phyloP scores from a whole-genome alignment of 2,797 vertebrate species.

The Allochrocebus solatus region DNA sequence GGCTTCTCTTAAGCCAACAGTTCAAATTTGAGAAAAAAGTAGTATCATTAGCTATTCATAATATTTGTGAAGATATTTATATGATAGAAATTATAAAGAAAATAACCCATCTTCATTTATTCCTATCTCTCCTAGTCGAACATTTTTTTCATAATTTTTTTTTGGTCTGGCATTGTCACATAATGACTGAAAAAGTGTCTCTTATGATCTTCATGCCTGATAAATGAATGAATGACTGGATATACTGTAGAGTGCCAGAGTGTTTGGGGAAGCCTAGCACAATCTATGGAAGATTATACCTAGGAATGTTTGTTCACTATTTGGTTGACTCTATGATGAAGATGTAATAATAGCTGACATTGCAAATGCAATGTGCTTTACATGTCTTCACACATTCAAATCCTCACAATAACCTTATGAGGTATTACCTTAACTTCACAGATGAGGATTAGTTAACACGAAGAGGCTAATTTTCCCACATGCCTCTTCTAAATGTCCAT shows the following conservation, averaged over 20 bases:
- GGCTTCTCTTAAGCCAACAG: constrained; percentile 3
- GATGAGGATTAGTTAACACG: not conserved
- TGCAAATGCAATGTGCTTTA: not conserved
- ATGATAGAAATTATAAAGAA: not conserved
- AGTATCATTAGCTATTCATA: not conserved
- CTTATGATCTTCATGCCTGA: not conserved
- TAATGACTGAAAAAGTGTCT: not conserved
- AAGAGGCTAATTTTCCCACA: not conserved
- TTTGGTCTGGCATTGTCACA: not conserved
- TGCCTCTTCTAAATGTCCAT: not conserved
- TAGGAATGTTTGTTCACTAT: not conserved
- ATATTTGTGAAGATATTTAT: not conserved
- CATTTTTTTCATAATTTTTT: not conserved
- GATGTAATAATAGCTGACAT: not conserved
- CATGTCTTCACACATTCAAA: not conserved
- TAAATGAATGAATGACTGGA: not conserved
- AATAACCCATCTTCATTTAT: not conserved
- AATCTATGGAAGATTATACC: not conserved
- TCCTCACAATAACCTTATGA: not conserved
- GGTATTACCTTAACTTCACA: not conserved
- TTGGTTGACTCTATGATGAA: not conserved
- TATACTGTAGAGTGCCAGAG: not conserved
- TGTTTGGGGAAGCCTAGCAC: not conserved
- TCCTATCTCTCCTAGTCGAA: not conserved
- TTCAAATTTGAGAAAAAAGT: not conserved